These are phyloP conservation scores for Bufo bufo DNA, from an alignment of 2,113 vertebrate genomes.

Conservation along the genomic window DNA sequence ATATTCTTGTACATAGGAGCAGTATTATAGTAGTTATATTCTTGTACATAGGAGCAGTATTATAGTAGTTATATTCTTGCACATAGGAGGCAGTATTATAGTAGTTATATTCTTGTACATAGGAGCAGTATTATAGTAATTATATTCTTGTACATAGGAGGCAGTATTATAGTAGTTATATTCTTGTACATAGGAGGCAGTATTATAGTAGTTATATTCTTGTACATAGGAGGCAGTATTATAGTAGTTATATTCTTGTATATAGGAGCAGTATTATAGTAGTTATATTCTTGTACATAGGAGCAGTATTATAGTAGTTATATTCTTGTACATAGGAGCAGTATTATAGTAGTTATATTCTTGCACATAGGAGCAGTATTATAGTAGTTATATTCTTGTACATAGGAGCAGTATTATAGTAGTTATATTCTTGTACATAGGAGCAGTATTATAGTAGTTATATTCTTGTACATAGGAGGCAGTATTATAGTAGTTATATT, in stretches of 20 bases:
- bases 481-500: no score
- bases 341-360: no score
- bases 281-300: no score
- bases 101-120: conserved; percentile 1
- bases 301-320: no score
- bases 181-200: neutral
- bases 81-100: neutral
- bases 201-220: conserved; percentile 10
- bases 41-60: no score
- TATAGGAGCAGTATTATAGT: neutral
- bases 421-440: conserved; percentile 13
- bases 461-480: neutral
- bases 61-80: conserved; percentile 11
- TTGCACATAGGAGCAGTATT: neutral
- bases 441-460: neutral
- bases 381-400: conserved; percentile 14
- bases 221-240: neutral
- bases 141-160: conserved; percentile 6
- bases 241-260: conserved; percentile 6
- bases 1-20: no score
- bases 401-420: conserved; percentile 9
- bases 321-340: no score
- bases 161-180: conserved; percentile 9
- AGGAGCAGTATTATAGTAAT: conserved; percentile 1
- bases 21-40: no score